Conservation (phyloP, 2,888 invertebrate genomes). For the Kuschelorhynchus macadamiae region DNA sequence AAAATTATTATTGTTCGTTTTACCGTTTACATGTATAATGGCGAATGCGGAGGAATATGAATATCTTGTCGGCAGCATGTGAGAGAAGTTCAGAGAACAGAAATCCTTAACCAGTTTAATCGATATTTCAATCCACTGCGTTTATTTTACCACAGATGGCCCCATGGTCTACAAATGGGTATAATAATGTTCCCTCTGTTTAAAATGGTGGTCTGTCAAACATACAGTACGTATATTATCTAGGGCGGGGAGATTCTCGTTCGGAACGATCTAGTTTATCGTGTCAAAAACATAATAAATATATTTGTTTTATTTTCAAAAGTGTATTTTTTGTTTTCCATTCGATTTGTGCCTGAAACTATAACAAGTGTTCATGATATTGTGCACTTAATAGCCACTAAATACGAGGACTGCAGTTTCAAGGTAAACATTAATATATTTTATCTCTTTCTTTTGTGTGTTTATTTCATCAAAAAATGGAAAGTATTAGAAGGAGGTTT, state of each 20-base stretch:
- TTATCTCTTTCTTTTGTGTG: slow-evolving; percentile 27
- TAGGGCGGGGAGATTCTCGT: slow-evolving; percentile 67
- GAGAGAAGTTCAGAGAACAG: too few relatives aligned
- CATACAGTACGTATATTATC: slow-evolving; percentile 65
- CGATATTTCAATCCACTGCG: not conserved
- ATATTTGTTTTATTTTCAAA: slow-evolving; percentile 43
- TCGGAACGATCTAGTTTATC: slow-evolving; percentile 59
- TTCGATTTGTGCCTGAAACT: slow-evolving; percentile 34
- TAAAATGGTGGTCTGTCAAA: slow-evolving; percentile 68
- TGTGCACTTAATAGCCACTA: slow-evolving; percentile 32
- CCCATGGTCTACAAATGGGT: slow-evolving; percentile 43
- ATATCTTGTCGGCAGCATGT: too few relatives aligned
- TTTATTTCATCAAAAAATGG: slow-evolving; percentile 28
- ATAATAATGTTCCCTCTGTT: slow-evolving; percentile 49
- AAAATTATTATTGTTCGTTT: too few relatives aligned
- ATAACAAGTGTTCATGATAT: slow-evolving; percentile 26
- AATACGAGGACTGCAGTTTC: slow-evolving; percentile 57
- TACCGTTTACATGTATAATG: too few relatives aligned
- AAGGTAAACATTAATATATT: slow-evolving; percentile 65
- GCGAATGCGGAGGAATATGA: too few relatives aligned
- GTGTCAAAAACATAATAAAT: slow-evolving; percentile 25
- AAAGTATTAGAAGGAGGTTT: slow-evolving; percentile 11
- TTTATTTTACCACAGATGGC: slow-evolving; percentile 32
- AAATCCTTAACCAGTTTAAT: not conserved
- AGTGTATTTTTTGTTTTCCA: slow-evolving; percentile 40